phyloP scores from a whole-genome alignment of 1,140 invertebrate genomes.

The Cyclina sinensis region DNA sequence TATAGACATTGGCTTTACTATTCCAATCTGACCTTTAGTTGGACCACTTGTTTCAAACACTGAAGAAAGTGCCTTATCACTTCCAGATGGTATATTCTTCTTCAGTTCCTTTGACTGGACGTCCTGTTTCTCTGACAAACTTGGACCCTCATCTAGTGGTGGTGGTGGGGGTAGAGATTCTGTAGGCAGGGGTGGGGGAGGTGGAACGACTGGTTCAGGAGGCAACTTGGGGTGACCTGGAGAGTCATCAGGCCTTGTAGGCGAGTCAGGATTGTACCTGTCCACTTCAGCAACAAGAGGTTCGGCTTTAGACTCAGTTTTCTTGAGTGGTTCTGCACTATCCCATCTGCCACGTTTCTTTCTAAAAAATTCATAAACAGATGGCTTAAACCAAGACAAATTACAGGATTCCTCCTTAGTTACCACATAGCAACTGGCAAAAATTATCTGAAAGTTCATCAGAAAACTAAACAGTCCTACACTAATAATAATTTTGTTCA shows the following conservation, averaged over 20 bases:
- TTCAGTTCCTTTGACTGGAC: background rate
- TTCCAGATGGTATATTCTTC: background rate
- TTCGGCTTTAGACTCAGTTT: background rate
- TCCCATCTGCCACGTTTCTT: constrained; percentile 61
- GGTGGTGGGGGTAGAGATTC: constrained; percentile 1
- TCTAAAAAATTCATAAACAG: constrained; percentile 1
- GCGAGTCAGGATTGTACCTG: constrained; percentile 55
- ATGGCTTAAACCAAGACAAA: no score
- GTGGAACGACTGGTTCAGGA: background rate
- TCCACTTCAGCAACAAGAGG: constrained; percentile 19
- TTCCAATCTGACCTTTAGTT: constrained; percentile 50
- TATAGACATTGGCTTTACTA: constrained; percentile 55
- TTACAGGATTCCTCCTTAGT: no score
- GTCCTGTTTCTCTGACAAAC: background rate
- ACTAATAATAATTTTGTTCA: no score
- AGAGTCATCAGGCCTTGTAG: constrained; percentile 21
- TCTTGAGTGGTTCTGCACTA: constrained; percentile 39
- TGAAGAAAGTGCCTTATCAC: constrained; percentile 31
- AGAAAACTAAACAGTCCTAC: no score
- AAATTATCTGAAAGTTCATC: no score
- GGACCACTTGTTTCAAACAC: constrained; percentile 50
- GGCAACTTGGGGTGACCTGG: background rate
- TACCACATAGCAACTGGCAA: no score
- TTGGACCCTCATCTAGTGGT: background rate
- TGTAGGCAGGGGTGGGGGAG: background rate